Evolutionary conservation across 2,797 vertebrate species (phyloP), one percentile per base, ranked within the genome.

Genomic region (Sciurus vulgaris): DNA sequence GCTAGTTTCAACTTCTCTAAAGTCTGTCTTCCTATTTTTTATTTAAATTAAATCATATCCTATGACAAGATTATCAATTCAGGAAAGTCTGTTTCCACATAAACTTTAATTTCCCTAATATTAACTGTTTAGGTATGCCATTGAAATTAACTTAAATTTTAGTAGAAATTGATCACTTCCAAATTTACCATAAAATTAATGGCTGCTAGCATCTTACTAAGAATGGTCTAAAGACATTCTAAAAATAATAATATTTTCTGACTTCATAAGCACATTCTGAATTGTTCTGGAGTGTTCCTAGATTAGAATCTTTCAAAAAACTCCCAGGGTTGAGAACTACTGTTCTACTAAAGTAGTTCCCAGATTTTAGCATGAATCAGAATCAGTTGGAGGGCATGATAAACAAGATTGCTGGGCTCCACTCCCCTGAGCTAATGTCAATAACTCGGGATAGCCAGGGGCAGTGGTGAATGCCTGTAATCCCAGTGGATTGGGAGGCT

Each of bases 71-170:
- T 65, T 56, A 0, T 59, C 35, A 86, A 77, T 82, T 89, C 10
- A 56, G 17, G 18, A 65, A 72, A 90, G 0, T n/a, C 51, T 83
- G 18, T 63, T 95, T 93, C 17, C 9, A 49, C 18, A 67, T 70
- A 59, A 86, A 72, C 24, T 67, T 92, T 47, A 73, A 30, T 87
- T 51, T 15, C 15, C 12, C 8, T 18, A 10, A 82, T 73, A 49
- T 38, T 87, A 44, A 15, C 63, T 84, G 4, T 70, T 83, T 85
- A 74, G 8, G 11, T 76, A 1, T 76, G 28, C 65, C 76, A 49
- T 13, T 70, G 14, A 78, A 91, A 70, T 90, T 76, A 88, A 92
- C 20, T 44, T 69, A 83, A 88, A 93, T 87, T 95, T 84, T 9
- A 56, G 20, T 14, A 70, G 38, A 54, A 93, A 67, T 44, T 30